Evolutionary conservation across 2,888 invertebrate species (phyloP).

Genomic region (Orchesellides sinensis): DNA sequence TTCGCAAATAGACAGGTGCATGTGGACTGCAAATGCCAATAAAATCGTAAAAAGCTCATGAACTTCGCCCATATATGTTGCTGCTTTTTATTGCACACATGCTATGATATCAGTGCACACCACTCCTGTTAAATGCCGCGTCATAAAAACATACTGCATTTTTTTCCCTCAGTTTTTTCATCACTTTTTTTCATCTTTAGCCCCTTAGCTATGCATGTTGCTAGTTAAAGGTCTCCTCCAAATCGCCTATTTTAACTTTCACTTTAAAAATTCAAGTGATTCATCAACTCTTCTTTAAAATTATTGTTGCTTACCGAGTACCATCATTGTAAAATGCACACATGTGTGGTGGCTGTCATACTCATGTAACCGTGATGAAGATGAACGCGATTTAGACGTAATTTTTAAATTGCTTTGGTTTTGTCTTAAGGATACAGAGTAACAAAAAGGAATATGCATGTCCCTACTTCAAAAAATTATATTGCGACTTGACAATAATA

Average conservation of each 20-base stretch:
- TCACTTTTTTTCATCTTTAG: neutral
- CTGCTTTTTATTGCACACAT: neutral
- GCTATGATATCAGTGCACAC: slow-evolving; percentile 14
- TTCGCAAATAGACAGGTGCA: slow-evolving; percentile 18
- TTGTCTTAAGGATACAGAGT: slow-evolving; percentile 47
- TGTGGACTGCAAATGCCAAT: neutral
- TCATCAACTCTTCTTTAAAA: slow-evolving; percentile 49
- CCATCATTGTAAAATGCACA: slow-evolving; percentile 37
- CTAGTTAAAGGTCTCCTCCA: slow-evolving; percentile 16
- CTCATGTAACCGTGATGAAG: slow-evolving; percentile 39
- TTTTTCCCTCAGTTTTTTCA: slow-evolving; percentile 8
- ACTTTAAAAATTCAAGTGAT: slow-evolving; percentile 63
- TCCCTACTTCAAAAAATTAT: slow-evolving; percentile 19
- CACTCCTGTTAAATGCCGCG: slow-evolving; percentile 33
- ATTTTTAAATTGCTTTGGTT: slow-evolving; percentile 46
- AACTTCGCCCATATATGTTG: slow-evolving; percentile 6
- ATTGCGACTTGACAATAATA: slow-evolving; percentile 46
- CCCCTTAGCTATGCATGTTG: neutral
- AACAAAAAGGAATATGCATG: neutral
- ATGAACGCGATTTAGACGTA: slow-evolving; percentile 48
- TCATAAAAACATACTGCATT: slow-evolving; percentile 33
- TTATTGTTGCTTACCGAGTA: slow-evolving; percentile 32
- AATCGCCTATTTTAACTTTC: slow-evolving; percentile 44
- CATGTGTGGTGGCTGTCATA: slow-evolving; percentile 8
- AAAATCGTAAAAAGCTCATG: neutral